Evolutionary conservation across 2,888 invertebrate genomes (phyloP), one percentile per base, ranked within the genome.

Genomic region (Drosophila stalkeri): DNA sequence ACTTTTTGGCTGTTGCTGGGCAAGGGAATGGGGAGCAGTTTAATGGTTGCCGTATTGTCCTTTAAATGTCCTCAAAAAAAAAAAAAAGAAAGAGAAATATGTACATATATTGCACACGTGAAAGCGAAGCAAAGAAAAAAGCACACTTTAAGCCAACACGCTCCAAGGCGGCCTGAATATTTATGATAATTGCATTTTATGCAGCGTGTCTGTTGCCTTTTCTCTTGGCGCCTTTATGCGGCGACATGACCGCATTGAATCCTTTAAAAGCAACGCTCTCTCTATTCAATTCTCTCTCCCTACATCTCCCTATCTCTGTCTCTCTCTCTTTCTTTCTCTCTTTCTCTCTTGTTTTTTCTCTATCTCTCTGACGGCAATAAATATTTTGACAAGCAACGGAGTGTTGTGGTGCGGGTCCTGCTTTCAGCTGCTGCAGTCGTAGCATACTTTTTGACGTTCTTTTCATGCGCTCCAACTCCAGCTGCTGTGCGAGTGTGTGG

Each of bases 121-220:
- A 41, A 71, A 59, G 49, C 44, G 37, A 16, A 35, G 35, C 23
- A 52, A 47, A 23, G 68, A 49, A 47, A 31, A n/a, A 49, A 8
- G 44, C 0, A 63, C 49, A 66, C 55, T 62, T 75, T 69, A 70
- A 75, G 59, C 62, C 64, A 60, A 62, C 8, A 56, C 41, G 47
- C 67, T 72, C 35, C 63, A 75, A 56, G 76, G 54, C 80, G 70
- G 78, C 82, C 73, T 64, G 81, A 86, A 90, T 89, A 87, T 90
- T 87, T 87, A 87, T 87, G 90, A 87, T 87, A 87, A 87, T 87
- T 87, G 90, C 86, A 87, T 90, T 87, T 87, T 73, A 83, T 83
- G 89, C 90, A 79, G 77, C 75, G 75, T 77, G 74, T 64, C 66
- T 67, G 66, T 63, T 67, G 56, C 62, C 63, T 62, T 64, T 64